Percentiles rank a stretch among this genome's conserved stretches.
These are phyloP conservation scores for Anhinga rufa DNA, from an alignment of 2,113 vertebrate genomes.

Conservation along the genomic window DNA sequence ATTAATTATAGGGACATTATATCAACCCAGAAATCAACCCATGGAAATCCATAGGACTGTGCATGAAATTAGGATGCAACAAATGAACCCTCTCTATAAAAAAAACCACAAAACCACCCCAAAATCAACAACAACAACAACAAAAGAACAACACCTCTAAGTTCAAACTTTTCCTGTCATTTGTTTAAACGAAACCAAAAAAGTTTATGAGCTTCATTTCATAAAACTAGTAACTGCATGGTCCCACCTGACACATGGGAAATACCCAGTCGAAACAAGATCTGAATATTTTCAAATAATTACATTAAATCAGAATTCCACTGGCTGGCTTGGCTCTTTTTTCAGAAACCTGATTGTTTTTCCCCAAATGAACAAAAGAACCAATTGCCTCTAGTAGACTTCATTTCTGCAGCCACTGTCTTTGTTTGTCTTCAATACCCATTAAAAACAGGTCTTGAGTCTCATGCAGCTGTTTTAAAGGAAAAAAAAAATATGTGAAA, in stretches of 20 bases:
- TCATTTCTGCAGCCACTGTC: constrained; percentile 74
- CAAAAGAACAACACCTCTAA: background rate
- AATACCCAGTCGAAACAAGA: background rate
- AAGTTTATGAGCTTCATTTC: background rate
- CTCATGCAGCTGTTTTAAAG: constrained; percentile 82
- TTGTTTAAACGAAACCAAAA: constrained; percentile 3
- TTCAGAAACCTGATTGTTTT: constrained; percentile 76
- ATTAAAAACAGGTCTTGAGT: constrained; percentile 84
- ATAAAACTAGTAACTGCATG: background rate
- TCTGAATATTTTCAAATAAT: constrained; percentile 28
- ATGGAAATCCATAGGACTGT: background rate
- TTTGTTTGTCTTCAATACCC: constrained; percentile 89
- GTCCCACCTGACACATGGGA: background rate
- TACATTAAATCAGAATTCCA: constrained; percentile 26
- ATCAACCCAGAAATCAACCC: background rate
- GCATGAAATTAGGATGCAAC: background rate
- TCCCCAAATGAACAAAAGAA: constrained; percentile 76
- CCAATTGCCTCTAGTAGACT: constrained; percentile 83
- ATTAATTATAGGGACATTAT: background rate
- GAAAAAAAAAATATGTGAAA: constrained; percentile 75
- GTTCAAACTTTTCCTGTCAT: background rate
- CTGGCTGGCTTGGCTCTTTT: constrained; percentile 30
- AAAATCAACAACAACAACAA: background rate
- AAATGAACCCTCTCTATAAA: background rate
- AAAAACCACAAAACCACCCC: background rate